A percentile compares a stretch with the other conserved stretches of the same genome.
Evolutionary conservation across 2,113 vertebrate species (phyloP).

Genomic region (Meleagris gallopavo): DNA sequence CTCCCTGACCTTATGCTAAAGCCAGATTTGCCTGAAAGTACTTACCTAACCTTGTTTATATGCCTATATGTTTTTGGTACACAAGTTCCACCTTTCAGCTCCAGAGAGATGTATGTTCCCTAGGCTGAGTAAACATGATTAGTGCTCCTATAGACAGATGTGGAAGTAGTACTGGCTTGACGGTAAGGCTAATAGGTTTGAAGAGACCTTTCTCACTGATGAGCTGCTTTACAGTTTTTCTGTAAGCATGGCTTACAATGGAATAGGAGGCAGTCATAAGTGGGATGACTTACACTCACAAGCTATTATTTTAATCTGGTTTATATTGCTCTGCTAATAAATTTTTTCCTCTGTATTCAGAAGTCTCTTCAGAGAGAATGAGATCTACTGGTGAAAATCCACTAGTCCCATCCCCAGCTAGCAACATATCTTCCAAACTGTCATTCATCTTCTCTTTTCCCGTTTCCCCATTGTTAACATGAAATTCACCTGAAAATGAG

Average conservation of each 20-base stretch:
- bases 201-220: background rate
- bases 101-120: background rate
- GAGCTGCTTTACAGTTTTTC: background rate
- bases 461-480: background rate
- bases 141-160: background rate
- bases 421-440: background rate
- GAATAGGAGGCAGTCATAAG: conserved; percentile 41
- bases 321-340: conserved; percentile 15
- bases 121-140: background rate
- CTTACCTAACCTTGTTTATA: background rate
- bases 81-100: background rate
- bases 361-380: conserved; percentile 14
- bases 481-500: background rate
- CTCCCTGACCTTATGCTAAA: background rate
- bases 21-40: background rate
- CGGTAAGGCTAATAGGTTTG: background rate
- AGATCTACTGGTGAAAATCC: background rate
- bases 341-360: conserved; percentile 24
- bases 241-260: conserved; percentile 2
- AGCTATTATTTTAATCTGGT: conserved; percentile 54
- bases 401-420: background rate
- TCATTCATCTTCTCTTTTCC: background rate
- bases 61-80: background rate
- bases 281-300: conserved; percentile 48
- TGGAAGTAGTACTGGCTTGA: background rate